These are phyloP conservation scores for Lacanobia oleracea DNA, from an alignment of 2,888 invertebrate genomes.

Conservation along the genomic window DNA sequence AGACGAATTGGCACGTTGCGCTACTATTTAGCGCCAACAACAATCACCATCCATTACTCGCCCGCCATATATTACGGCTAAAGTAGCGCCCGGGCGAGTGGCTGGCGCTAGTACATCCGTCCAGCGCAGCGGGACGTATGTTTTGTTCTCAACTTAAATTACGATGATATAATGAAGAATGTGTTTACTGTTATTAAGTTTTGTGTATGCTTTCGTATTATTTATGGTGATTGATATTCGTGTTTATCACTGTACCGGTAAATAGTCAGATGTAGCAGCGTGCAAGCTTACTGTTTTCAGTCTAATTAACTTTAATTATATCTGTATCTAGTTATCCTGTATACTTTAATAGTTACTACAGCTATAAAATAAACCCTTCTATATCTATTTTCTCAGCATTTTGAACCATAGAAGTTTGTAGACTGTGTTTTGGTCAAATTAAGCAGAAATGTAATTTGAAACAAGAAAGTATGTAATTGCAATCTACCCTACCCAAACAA, in stretches of 20 bases:
- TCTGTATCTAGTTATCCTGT: not conserved
- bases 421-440: not conserved
- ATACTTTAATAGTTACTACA: not conserved
- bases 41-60: conserved; percentile 61
- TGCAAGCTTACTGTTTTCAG: not conserved
- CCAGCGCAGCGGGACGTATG: conserved; percentile 41
- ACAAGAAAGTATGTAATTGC: conserved; percentile 6
- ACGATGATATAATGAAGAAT: conserved; percentile 29
- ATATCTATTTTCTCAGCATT: not conserved
- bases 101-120: conserved; percentile 57
- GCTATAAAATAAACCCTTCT: not conserved
- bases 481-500: conserved; percentile 12
- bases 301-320: not conserved
- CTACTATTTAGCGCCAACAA: conserved; percentile 60
- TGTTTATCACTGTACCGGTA: not conserved
- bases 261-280: not conserved
- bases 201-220: conserved; percentile 7
- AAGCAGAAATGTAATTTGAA: not conserved
- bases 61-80: conserved; percentile 56
- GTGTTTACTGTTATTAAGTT: conserved; percentile 44
- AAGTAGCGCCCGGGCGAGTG: conserved; percentile 53
- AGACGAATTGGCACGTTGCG: conserved; percentile 60
- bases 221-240: conserved; percentile 13
- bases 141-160: conserved; percentile 38
- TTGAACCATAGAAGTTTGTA: not conserved